Percentiles rank a stretch among this genome's conserved stretches.
These are phyloP conservation scores for Lamprotornis superbus DNA, from an alignment of 2,113 vertebrate genomes.

Conservation along the genomic window DNA sequence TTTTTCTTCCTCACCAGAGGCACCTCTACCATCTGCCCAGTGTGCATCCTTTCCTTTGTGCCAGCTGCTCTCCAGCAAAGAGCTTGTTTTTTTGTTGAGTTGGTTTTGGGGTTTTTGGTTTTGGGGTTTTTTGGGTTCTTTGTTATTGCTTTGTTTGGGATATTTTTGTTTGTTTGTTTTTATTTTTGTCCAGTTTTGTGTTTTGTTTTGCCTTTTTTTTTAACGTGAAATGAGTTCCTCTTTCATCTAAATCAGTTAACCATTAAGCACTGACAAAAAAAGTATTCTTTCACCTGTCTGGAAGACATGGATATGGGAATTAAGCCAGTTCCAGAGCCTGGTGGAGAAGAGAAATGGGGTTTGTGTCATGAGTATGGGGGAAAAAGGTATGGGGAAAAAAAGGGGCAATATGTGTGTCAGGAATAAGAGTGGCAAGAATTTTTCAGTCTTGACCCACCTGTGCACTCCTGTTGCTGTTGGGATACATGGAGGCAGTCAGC, in stretches of 20 bases:
- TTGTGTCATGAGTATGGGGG: background rate
- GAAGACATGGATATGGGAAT: background rate
- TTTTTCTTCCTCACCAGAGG: background rate
- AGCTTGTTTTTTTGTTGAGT: background rate
- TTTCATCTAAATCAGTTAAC: background rate
- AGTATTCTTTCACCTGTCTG: background rate
- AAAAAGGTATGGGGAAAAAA: background rate
- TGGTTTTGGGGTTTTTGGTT: background rate
- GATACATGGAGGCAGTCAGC: background rate
- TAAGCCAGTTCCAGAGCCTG: background rate
- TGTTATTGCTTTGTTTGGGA: background rate
- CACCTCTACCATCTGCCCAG: background rate
- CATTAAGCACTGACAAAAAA: background rate
- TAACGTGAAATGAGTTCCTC: rapidly evolving
- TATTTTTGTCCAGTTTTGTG: too few species aligned
- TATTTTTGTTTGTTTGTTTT: background rate
- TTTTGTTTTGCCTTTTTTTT: background rate
- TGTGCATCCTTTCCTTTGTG: background rate
- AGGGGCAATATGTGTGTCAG: background rate
- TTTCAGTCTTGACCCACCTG: background rate
- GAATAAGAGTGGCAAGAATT: background rate
- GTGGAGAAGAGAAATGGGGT: background rate
- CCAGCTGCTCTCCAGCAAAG: background rate
- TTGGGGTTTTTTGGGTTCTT: too few species aligned
- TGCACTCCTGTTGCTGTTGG: background rate